Percentiles rank a stretch among this genome's conserved stretches.
phyloP scores from a whole-genome alignment of 2,888 invertebrate species.

The Tridacna gigas region DNA sequence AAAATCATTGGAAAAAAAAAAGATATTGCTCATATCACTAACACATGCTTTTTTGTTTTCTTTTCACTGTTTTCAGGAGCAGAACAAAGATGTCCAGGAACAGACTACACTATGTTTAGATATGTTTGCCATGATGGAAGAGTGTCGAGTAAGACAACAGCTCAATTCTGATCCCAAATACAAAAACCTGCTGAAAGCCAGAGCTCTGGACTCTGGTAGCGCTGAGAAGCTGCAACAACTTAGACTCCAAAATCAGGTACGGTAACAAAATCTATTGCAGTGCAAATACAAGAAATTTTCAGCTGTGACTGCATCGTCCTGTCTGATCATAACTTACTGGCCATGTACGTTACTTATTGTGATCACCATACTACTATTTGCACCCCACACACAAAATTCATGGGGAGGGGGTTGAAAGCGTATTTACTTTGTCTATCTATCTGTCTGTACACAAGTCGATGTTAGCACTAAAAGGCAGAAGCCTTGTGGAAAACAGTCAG shows the following conservation, averaged over 20 bases:
- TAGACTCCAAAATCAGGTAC: conserved; percentile 86
- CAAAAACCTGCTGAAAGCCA: conserved; percentile 81
- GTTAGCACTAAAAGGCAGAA: too few species aligned
- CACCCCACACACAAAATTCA: too few species aligned
- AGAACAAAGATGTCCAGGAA: conserved; percentile 88
- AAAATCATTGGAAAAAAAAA: background rate
- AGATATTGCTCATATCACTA: background rate
- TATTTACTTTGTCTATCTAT: too few species aligned
- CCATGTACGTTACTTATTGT: too few species aligned
- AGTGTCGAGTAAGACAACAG: conserved; percentile 81
- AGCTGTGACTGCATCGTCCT: too few species aligned
- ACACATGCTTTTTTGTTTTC: background rate
- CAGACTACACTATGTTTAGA: conserved; percentile 87
- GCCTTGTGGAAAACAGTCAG: too few species aligned
- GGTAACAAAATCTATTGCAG: background rate
- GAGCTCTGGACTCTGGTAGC: conserved; percentile 89
- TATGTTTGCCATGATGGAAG: conserved; percentile 83
- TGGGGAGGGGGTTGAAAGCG: too few species aligned
- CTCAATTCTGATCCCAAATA: conserved; percentile 83
- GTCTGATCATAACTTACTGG: too few species aligned
- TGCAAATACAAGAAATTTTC: too few species aligned
- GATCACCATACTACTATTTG: too few species aligned
- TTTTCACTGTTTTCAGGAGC: conserved; percentile 79
- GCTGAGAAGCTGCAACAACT: conserved; percentile 90
- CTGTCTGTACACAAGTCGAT: too few species aligned